Evolutionary conservation across 2,113 vertebrate genomes (phyloP).

Genomic region (Dinomys branickii): DNA sequence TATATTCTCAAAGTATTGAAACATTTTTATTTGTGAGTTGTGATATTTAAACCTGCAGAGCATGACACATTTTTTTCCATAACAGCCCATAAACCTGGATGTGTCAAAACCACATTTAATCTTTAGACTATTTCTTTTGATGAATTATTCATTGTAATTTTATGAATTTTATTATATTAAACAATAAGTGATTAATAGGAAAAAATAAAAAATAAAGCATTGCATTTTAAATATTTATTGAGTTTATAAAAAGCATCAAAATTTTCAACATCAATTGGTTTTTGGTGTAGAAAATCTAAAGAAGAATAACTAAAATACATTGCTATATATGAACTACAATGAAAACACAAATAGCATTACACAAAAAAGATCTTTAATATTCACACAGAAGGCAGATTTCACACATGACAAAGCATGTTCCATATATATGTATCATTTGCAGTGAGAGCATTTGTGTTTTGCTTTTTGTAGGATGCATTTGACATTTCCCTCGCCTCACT

Average conservation of each 20-base stretch:
- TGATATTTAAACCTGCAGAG: background rate
- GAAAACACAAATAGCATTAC: background rate
- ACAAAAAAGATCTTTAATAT: background rate
- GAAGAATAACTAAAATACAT: background rate
- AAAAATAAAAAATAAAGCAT: background rate
- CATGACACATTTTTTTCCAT: background rate
- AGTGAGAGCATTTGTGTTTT: background rate
- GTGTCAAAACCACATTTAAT: background rate
- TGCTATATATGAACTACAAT: background rate
- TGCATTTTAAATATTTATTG: background rate
- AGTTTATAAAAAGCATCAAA: background rate
- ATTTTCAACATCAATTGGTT: background rate
- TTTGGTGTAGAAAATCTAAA: background rate
- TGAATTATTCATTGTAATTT: background rate
- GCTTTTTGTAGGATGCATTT: background rate
- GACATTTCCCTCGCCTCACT: background rate
- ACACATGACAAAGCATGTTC: background rate
- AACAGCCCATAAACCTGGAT: background rate
- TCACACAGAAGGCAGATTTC: background rate
- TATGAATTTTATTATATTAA: background rate
- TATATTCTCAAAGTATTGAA: background rate
- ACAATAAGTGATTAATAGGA: background rate
- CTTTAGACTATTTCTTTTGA: background rate
- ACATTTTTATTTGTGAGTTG: background rate
- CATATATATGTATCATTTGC: background rate